phyloP scores from a whole-genome alignment of 2,797 vertebrate genomes.

The Myripristis murdjan region DNA sequence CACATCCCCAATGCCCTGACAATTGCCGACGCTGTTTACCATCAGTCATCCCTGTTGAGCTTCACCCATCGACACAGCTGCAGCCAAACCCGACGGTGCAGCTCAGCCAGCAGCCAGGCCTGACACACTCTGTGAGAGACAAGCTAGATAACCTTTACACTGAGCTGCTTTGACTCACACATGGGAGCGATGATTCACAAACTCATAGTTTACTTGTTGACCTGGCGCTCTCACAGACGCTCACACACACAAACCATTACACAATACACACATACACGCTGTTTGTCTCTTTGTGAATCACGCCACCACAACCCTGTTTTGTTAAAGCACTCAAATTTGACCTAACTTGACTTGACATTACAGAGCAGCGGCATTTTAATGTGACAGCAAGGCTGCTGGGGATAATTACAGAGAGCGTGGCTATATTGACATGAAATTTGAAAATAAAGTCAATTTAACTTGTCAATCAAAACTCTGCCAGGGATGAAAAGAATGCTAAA shows the following conservation, averaged over 20 bases:
- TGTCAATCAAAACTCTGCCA: background rate
- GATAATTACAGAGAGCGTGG: background rate
- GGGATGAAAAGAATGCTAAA: too few relatives aligned
- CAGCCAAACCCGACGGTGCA: slow-evolving; percentile 10
- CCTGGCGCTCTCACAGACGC: slow-evolving; percentile 13
- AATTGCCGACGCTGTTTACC: slow-evolving; percentile 56
- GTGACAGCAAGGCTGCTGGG: too few relatives aligned
- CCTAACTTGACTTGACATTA: background rate
- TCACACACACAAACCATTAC: slow-evolving; percentile 3
- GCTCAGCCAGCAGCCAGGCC: slow-evolving; percentile 48
- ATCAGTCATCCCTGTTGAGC: slow-evolving; percentile 49
- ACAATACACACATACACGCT: background rate
- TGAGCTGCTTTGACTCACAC: slow-evolving; percentile 38
- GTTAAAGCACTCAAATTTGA: background rate
- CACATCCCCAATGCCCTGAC: slow-evolving; percentile 27
- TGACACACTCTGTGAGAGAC: slow-evolving; percentile 41
- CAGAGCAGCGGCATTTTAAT: background rate
- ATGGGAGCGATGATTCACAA: slow-evolving; percentile 40
- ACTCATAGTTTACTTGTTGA: slow-evolving; percentile 29
- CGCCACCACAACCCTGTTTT: background rate
- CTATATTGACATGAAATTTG: background rate
- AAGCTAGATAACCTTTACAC: slow-evolving; percentile 62
- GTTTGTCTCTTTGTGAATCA: background rate
- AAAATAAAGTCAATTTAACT: background rate
- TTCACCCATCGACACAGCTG: slow-evolving; percentile 36